Base-by-base conservation (phyloP, 2,888 invertebrate genomes). In the Hanleya hanleyi region DNA sequence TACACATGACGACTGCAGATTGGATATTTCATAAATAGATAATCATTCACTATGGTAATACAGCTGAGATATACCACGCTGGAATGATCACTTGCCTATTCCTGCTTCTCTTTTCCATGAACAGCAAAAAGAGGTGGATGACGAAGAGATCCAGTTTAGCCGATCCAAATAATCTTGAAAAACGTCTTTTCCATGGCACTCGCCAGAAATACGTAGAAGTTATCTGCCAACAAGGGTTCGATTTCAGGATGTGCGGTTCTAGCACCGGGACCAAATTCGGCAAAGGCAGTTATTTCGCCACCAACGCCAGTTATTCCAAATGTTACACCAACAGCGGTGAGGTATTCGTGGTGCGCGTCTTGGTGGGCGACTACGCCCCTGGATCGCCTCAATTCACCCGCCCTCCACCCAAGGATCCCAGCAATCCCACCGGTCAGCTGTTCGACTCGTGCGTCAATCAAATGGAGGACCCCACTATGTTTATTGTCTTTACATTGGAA, bases 391-490 rank as follows among this genome's bases (percentile, higher is more conserved):
- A 72, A 1, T 79, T 79, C 72, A 75, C 79, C 29, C 78, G 85
- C 33, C 88, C 88, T 0, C 88, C 88, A 3, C 73, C 78, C 6
- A 51, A 82, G 57, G n/a, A n/a, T n/a, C 66, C 71, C 0, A 66
- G 51, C 1, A 76, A 83, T 33, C 80, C 77, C 0, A 76, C 76
- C 26, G 85, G 83, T 18, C 80, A 82, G 41, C 74, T 84, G 62
- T 86, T 77, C 61, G 86, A 88, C 69, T 77, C 84, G n/a, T 84
- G 85, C 65, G 87, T 87, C 7, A 86, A 88, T 65, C 73, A 82
- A 65, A 51, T 70, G n/a, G 67, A 67, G 1, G 74, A 74, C 33
- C 87, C 88, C 0, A 76, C 77, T 15, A 84, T 88, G 38, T 86
- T 80, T 69, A 86, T 87, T 70, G 71, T 87, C 9, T 88, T 87